Evolutionary conservation across 2,797 vertebrate genomes (phyloP).

Genomic region (Enteromius thamalakanensis): DNA sequence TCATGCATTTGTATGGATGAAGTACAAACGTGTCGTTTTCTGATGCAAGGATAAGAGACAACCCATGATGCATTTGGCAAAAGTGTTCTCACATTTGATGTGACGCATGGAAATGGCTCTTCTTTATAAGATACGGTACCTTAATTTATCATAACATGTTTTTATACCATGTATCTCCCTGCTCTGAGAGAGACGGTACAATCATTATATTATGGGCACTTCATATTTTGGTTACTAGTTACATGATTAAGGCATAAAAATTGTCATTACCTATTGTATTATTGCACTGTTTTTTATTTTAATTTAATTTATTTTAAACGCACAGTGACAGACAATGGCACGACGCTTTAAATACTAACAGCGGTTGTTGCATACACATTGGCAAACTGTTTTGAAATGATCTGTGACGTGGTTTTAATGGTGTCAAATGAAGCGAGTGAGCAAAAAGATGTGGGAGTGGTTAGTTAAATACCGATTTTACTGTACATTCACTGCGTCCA

Average conservation of each 20-base stretch:
- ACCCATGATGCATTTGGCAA: background rate
- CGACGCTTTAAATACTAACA: constrained; percentile 17
- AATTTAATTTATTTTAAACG: background rate
- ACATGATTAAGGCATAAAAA: constrained; percentile 26
- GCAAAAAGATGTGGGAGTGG: constrained; percentile 43
- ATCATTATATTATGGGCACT: constrained; percentile 14
- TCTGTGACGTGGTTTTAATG: background rate
- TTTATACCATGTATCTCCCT: background rate
- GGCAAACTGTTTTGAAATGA: constrained; percentile 4
- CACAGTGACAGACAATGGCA: constrained; percentile 14
- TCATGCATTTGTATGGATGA: constrained; percentile 46
- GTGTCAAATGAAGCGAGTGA: background rate
- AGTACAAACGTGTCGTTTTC: background rate
- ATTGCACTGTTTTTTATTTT: background rate
- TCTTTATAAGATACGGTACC: constrained; percentile 24
- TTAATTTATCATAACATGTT: background rate
- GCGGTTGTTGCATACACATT: constrained; percentile 9
- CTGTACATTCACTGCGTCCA: constrained; percentile 58
- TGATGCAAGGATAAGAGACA: background rate
- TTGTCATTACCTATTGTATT: constrained; percentile 32
- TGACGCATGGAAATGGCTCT: constrained; percentile 15
- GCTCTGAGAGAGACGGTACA: constrained; percentile 17
- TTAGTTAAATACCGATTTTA: constrained; percentile 40
- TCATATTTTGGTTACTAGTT: constrained; percentile 16
- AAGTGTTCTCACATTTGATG: constrained; percentile 32